These are phyloP conservation scores for Siniperca undulata DNA, from an alignment of 2,797 vertebrate genomes.

Conservation along the genomic window DNA sequence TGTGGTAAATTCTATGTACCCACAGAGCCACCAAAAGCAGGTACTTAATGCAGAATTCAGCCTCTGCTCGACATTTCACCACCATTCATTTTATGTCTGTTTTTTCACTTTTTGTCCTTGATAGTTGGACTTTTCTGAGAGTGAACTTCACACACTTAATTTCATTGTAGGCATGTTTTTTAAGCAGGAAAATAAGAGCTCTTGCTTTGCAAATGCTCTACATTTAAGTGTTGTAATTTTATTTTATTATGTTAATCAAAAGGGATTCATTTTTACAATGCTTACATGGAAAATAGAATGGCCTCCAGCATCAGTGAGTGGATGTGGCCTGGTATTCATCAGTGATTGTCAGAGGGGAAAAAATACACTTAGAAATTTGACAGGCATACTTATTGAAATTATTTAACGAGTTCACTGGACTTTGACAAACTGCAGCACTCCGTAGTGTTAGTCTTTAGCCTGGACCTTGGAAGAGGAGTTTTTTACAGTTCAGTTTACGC, in stretches of 20 bases:
- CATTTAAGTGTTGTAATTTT: neutral
- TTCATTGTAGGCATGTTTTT: neutral
- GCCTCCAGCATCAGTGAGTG: neutral
- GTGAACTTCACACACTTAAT: neutral
- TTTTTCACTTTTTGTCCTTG: neutral
- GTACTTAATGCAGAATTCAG: neutral
- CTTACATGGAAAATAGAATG: neutral
- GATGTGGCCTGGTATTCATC: conserved; percentile 18
- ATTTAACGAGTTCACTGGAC: conserved; percentile 1
- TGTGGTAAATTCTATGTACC: no score
- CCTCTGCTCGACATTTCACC: neutral
- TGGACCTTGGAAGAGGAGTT: neutral
- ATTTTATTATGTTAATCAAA: neutral
- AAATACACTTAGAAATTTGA: conserved; percentile 23
- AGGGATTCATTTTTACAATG: neutral
- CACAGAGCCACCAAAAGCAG: no score
- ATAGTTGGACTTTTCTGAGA: neutral
- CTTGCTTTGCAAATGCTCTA: neutral
- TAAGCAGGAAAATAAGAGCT: neutral
- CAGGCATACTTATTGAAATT: conserved; percentile 6
- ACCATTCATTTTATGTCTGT: neutral
- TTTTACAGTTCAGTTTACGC: neutral
- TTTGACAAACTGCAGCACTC: conserved; percentile 28
- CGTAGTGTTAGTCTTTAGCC: neutral
- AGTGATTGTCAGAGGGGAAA: conserved; percentile 29